Evolutionary conservation across 2,113 vertebrate genomes (phyloP).

Genomic region (Plotosus lineatus): DNA sequence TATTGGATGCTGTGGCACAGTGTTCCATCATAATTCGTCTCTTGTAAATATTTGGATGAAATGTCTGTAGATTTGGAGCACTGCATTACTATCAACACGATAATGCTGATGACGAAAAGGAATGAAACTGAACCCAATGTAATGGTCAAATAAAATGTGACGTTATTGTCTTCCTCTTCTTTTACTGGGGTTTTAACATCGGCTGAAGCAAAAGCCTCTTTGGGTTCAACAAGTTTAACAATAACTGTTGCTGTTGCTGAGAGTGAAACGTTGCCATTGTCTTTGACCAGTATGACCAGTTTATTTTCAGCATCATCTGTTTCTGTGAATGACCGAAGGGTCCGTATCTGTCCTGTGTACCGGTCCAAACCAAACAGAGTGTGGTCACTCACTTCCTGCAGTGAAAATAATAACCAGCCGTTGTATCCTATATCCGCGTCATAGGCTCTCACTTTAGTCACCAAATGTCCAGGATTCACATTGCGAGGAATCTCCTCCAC

Average conservation of each 20-base stretch:
- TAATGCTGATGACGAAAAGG: constrained; percentile 45
- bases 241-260: constrained; percentile 14
- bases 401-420: constrained; percentile 58
- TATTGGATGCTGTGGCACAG: constrained; percentile 56
- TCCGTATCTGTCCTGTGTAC: constrained; percentile 60
- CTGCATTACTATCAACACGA: constrained; percentile 40
- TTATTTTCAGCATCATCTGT: constrained; percentile 48
- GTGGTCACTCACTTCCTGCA: constrained; percentile 57
- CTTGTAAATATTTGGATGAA: constrained; percentile 41
- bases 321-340: constrained; percentile 53
- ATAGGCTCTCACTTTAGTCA: constrained; percentile 59
- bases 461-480: constrained; percentile 57
- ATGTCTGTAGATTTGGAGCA: constrained; percentile 40
- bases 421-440: constrained; percentile 63
- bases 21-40: constrained; percentile 44
- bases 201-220: not conserved
- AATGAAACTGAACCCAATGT: constrained; percentile 44
- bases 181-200: constrained; percentile 33
- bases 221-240: not conserved
- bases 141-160: constrained; percentile 48
- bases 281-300: constrained; percentile 25
- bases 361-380: constrained; percentile 58
- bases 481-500: constrained; percentile 55
- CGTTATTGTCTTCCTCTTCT: constrained; percentile 33
- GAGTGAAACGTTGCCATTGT: not conserved